A percentile compares a stretch with the other conserved stretches of the same genome.
phyloP scores from a whole-genome alignment of 1,140 invertebrate genomes.

The Bombus difficillimus region DNA sequence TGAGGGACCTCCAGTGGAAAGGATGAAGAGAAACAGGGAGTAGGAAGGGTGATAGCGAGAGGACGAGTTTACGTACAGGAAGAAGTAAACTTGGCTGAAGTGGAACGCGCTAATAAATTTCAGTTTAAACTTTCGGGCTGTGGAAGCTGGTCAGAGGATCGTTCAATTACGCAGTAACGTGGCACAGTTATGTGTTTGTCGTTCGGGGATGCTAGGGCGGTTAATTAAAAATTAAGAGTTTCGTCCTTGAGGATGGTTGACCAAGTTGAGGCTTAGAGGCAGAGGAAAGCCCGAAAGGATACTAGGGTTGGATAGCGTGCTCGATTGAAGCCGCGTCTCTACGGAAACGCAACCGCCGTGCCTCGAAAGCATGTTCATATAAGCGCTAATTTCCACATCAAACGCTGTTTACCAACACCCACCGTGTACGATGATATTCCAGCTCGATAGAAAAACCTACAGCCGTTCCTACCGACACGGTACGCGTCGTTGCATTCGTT shows the following conservation, averaged over 20 bases:
- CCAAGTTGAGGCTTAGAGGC: background rate
- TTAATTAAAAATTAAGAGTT: slow-evolving; percentile 73
- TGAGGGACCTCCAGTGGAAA: background rate
- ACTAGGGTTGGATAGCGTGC: background rate
- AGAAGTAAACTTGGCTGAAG: slow-evolving; percentile 56
- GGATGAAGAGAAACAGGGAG: background rate
- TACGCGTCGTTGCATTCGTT: background rate
- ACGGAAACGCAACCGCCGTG: slow-evolving; percentile 18
- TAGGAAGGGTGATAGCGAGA: background rate
- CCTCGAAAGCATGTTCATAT: slow-evolving; percentile 17
- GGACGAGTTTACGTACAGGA: slow-evolving; percentile 36
- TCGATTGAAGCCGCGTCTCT: slow-evolving; percentile 8
- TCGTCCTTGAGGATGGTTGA: background rate
- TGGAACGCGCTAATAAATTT: slow-evolving; percentile 71
- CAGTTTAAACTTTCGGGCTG: slow-evolving; percentile 70
- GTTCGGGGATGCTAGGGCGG: slow-evolving; percentile 47
- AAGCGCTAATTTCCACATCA: slow-evolving; percentile 34
- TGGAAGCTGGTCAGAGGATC: slow-evolving; percentile 49
- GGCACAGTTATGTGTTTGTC: slow-evolving; percentile 56
- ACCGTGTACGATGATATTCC: background rate
- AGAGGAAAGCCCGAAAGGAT: background rate
- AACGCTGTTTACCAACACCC: slow-evolving; percentile 22
- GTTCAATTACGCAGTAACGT: slow-evolving; percentile 67
- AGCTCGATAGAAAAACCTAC: background rate
- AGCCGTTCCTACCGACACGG: background rate